Conservation (phyloP, 1,140 invertebrate species). For the Atta colombica region DNA sequence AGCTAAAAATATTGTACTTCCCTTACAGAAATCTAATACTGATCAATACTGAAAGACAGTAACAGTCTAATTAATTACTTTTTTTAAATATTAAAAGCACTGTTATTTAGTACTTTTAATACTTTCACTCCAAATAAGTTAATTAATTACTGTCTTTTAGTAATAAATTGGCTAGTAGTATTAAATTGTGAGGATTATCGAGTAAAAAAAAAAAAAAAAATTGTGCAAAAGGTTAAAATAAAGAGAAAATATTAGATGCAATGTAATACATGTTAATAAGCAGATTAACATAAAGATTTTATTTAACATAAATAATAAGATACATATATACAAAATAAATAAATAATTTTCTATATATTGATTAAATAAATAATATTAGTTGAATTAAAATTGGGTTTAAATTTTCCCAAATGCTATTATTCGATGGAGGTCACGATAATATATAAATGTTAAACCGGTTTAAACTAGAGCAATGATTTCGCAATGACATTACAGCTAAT, state of each 20-base stretch:
- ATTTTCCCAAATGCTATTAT: not conserved
- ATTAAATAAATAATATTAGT: constrained; percentile 46
- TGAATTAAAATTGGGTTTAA: constrained; percentile 8
- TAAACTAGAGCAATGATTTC: constrained; percentile 23
- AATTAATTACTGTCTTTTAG: too few relatives aligned
- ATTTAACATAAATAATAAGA: constrained; percentile 48
- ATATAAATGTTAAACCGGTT: not conserved
- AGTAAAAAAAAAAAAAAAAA: constrained; percentile 59
- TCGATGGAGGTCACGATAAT: not conserved
- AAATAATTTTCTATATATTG: not conserved
- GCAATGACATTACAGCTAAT: constrained; percentile 44
- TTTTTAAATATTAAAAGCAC: too few relatives aligned
- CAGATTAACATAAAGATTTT: constrained; percentile 16
- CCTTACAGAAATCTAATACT: too few relatives aligned
- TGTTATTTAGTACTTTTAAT: too few relatives aligned
- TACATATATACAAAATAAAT: constrained; percentile 46
- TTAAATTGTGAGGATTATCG: constrained; percentile 43
- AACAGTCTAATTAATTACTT: too few relatives aligned
- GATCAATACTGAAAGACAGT: too few relatives aligned
- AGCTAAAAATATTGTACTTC: constrained; percentile 37
- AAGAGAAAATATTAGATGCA: constrained; percentile 43
- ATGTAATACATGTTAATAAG: constrained; percentile 36
- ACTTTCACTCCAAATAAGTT: too few relatives aligned
- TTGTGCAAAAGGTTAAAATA: constrained; percentile 64
- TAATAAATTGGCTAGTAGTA: too few relatives aligned